Base-by-base conservation (phyloP, 1,140 invertebrate species). In the Drosophila nigrodunni region DNA sequence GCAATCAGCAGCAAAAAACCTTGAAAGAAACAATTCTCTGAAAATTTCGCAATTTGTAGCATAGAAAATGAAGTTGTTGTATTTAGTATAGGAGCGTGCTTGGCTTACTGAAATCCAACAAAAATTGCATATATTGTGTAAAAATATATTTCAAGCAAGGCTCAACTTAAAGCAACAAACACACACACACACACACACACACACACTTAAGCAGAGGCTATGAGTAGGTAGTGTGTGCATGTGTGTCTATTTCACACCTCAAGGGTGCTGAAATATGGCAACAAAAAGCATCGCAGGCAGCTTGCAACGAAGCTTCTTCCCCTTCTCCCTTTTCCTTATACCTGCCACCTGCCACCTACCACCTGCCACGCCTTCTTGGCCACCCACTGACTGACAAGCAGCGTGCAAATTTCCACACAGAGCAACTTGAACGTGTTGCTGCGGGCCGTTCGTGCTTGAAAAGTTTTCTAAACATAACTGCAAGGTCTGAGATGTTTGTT, bases 261-360 rank as follows among this genome's bases (percentile, higher is more conserved):
- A 83, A 87, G 83, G 82, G 83, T 87, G 83, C 78, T 83, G 74
- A 88, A 87, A 88, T 88, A 88, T 87, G 77, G 76, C 81, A 85
- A 85, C 81, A 85, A 78, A 67, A 75, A 77, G 13, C 71, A 68
- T 21, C 30, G 49, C 39, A 67, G 37, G 34, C 52, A 58, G 52
- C 70, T 37, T 35, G 30, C 49, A 54, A 11, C 50, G 41, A 64
- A 13, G 49, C 8, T 37, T 25, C 37, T 41, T 47, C 1, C 11
- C 25, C 25, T 5, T 30, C 3, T 30, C 15, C 15, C 25, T 5
- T 30, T 30, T 30, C 2, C 25, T 30, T 30, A 30, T 30, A 30
- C 25, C 25, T 43, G 3, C n/a, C 50, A 34, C 7, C 5, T 13
- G 41, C 35, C 15, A 2, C n/a, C 21, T 6, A 25, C 5, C 46